phyloP scores from a whole-genome alignment of 1,140 invertebrate species.

The Holcopasites calliopsidis region DNA sequence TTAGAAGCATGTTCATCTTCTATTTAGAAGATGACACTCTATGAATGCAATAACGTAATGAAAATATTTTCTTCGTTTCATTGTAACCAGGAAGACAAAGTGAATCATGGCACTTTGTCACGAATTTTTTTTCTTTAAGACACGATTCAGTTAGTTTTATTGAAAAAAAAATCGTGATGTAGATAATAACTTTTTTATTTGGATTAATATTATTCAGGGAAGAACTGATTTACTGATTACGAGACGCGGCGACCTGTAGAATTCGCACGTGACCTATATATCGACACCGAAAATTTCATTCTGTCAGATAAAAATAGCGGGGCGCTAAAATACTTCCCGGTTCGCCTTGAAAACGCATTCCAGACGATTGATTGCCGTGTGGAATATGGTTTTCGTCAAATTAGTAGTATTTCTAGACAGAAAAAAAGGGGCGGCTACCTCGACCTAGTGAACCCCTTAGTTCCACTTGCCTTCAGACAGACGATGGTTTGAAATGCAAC shows the following conservation, averaged over 20 bases:
- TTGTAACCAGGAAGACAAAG: background rate
- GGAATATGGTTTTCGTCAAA: background rate
- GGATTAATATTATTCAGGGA: too few relatives aligned
- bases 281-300: slow-evolving; percentile 58
- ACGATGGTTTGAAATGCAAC: background rate
- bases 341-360: slow-evolving; percentile 59
- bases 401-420: too few relatives aligned
- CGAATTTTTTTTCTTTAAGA: background rate
- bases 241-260: slow-evolving; percentile 34
- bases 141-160: too few relatives aligned
- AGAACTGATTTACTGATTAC: too few relatives aligned
- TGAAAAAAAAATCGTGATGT: too few relatives aligned
- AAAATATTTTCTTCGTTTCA: too few relatives aligned
- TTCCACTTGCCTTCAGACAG: too few relatives aligned
- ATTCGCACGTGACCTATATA: slow-evolving; percentile 58
- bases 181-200: too few relatives aligned
- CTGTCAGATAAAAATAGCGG: slow-evolving; percentile 56
- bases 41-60: too few relatives aligned
- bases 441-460: background rate
- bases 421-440: too few relatives aligned
- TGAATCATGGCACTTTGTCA: background rate
- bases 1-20: background rate
- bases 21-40: too few relatives aligned
- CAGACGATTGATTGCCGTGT: slow-evolving; percentile 24
- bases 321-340: slow-evolving; percentile 57